Evolutionary conservation across 2,888 invertebrate genomes (phyloP), one percentile per base, ranked within the genome.

Genomic region (Phania funesta): DNA sequence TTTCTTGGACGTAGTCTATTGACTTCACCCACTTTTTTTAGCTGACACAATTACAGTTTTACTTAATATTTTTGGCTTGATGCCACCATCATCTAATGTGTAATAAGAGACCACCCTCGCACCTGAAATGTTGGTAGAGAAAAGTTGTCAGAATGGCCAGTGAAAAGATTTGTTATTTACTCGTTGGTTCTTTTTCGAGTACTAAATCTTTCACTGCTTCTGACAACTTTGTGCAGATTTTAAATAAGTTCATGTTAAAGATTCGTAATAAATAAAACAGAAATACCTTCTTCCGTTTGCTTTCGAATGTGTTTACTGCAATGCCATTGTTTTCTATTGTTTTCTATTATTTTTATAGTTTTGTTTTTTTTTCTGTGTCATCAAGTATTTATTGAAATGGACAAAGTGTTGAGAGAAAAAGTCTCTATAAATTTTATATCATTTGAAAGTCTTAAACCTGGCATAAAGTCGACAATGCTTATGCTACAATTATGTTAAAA

Each of bases 401-500:
- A 71, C 71, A 67, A 65, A 81, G 71, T 76, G 65, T 46, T 71
- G 62, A 81, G 46, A 44, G 71, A 41, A 67, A 1, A 81, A 76
- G 41, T 80, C 58, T 76, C 26, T 29, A 32, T 67, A 52, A 56
- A 22, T 75, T 70, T 32, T 18, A 11, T 38, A 35, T 11, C 9
- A 38, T 38, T 38, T 38, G 32, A 38, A n/a, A n/a, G n/a, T n/a
- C n/a, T n/a, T n/a, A n/a, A n/a, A n/a, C n/a, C n/a, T n/a, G n/a
- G n/a, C n/a, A n/a, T n/a, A n/a, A n/a, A n/a, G n/a, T n/a, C n/a
- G n/a, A n/a, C n/a, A n/a, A n/a, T n/a, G n/a, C n/a, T n/a, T n/a
- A n/a, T n/a, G n/a, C n/a, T n/a, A n/a, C n/a, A n/a, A n/a, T n/a
- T n/a, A n/a, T n/a, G n/a, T n/a, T n/a, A n/a, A n/a, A n/a, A n/a